Conservation (phyloP, 2,797 vertebrate species). For the Alauda arvensis region DNA sequence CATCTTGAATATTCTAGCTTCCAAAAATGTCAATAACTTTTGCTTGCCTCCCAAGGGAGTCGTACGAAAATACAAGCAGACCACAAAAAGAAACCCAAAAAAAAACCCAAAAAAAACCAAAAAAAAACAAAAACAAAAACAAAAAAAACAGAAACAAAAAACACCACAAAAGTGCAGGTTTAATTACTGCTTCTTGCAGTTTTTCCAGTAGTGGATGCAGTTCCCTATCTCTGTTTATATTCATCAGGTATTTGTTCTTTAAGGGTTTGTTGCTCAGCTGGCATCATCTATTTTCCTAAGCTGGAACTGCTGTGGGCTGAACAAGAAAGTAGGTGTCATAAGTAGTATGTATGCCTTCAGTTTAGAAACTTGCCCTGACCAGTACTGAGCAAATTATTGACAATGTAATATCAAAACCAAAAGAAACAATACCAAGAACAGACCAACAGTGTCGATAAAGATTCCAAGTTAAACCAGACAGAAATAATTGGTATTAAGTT, state of each 20-base stretch:
- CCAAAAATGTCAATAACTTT: not conserved
- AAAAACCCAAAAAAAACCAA: not conserved
- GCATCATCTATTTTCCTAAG: not conserved
- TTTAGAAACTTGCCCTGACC: constrained; percentile 59
- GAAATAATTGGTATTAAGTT: constrained; percentile 64
- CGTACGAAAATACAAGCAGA: not conserved
- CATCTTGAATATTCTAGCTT: not conserved
- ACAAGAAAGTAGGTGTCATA: not conserved
- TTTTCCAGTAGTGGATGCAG: not conserved
- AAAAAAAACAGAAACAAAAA: not conserved
- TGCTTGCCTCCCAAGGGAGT: not conserved
- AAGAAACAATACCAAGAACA: constrained; percentile 43
- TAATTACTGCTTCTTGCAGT: not conserved
- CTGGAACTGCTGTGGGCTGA: not conserved
- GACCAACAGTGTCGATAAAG: constrained; percentile 45
- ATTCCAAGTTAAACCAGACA: constrained; percentile 60
- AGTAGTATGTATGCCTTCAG: not conserved
- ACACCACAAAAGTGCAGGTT: too few species aligned
- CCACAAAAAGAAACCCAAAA: not conserved
- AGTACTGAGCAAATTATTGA: constrained; percentile 48
- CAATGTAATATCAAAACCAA: constrained; percentile 33
- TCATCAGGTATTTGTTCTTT: not conserved
- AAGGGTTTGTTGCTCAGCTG: not conserved
- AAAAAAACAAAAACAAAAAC: not conserved
- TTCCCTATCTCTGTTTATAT: not conserved